Conservation (phyloP, 2,888 invertebrate genomes). For the Saturnia pavonia region DNA sequence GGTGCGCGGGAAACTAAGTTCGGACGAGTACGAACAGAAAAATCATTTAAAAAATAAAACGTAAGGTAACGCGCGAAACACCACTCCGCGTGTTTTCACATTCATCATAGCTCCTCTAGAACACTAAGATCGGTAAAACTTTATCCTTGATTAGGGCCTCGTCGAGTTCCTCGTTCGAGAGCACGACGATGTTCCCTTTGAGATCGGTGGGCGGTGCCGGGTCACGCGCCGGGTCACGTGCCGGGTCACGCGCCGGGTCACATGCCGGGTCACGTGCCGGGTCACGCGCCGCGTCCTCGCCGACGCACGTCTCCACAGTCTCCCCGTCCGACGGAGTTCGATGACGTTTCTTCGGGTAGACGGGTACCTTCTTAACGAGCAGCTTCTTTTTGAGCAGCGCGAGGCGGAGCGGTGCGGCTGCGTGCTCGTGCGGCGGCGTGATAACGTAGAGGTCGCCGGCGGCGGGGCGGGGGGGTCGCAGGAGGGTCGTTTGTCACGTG, state of each 20-base stretch:
- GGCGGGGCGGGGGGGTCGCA: slow-evolving; percentile 28
- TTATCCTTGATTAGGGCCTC: slow-evolving; percentile 24
- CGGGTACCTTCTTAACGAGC: not conserved
- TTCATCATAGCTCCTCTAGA: slow-evolving; percentile 33
- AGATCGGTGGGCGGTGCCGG: slow-evolving; percentile 22
- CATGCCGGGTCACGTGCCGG: not conserved
- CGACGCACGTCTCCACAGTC: not conserved
- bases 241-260: not conserved
- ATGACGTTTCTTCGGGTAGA: not conserved
- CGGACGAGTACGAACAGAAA: slow-evolving; percentile 12
- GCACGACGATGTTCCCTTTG: slow-evolving; percentile 21
- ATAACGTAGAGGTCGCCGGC: slow-evolving; percentile 14
- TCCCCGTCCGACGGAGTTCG: not conserved
- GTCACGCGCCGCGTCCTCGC: not conserved
- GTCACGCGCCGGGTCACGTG: not conserved
- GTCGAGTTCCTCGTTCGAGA: slow-evolving; percentile 17
- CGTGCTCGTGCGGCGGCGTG: not conserved
- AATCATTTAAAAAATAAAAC: not conserved
- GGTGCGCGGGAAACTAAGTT: slow-evolving; percentile 21
- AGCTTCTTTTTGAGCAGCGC: not conserved
- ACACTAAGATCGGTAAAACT: slow-evolving; percentile 38
- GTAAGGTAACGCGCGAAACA: slow-evolving; percentile 28
- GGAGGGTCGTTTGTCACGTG: slow-evolving; percentile 62
- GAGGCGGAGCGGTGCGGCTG: not conserved
- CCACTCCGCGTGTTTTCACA: slow-evolving; percentile 20